Conservation (phyloP, 2,888 invertebrate species). For the Trissoscelio sp. region DNA sequence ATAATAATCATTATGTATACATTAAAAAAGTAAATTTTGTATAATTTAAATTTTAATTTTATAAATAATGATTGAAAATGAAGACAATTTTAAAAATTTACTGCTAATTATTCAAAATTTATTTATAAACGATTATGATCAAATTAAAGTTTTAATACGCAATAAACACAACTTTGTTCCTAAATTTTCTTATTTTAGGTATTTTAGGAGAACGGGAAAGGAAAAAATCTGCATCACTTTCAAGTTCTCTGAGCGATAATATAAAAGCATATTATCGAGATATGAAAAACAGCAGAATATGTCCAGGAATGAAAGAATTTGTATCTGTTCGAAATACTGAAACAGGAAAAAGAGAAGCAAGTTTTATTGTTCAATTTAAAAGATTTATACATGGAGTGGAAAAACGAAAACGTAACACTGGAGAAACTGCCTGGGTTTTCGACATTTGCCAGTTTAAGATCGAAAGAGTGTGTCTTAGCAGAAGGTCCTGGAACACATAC, state of each 20-base stretch:
- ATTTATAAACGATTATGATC: neutral
- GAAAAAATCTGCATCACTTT: neutral
- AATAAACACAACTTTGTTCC: too few relatives aligned
- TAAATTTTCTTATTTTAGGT: slow-evolving; percentile 9
- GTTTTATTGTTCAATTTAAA: slow-evolving; percentile 27
- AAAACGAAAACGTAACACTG: neutral
- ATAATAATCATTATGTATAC: neutral
- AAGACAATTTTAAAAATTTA: too few relatives aligned
- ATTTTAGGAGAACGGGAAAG: slow-evolving; percentile 9
- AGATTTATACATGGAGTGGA: slow-evolving; percentile 17
- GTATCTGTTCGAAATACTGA: neutral
- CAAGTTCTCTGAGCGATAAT: neutral
- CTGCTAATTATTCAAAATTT: too few relatives aligned
- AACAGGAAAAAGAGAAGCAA: slow-evolving; percentile 16
- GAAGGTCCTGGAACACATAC: slow-evolving; percentile 37
- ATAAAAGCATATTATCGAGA: slow-evolving; percentile 17
- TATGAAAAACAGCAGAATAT: slow-evolving; percentile 10
- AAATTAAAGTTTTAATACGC: too few relatives aligned
- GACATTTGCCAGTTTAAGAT: slow-evolving; percentile 9
- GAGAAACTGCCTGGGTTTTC: slow-evolving; percentile 24
- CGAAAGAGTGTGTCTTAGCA: slow-evolving; percentile 27
- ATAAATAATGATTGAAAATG: too few relatives aligned
- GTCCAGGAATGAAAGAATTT: slow-evolving; percentile 5
- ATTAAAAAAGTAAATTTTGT: too few relatives aligned
- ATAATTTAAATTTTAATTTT: too few relatives aligned